A percentile compares a stretch with the other conserved stretches of the same genome.
These are phyloP conservation scores for Linyphia triangularis DNA, from an alignment of 2,888 invertebrate genomes.

Conservation along the genomic window DNA sequence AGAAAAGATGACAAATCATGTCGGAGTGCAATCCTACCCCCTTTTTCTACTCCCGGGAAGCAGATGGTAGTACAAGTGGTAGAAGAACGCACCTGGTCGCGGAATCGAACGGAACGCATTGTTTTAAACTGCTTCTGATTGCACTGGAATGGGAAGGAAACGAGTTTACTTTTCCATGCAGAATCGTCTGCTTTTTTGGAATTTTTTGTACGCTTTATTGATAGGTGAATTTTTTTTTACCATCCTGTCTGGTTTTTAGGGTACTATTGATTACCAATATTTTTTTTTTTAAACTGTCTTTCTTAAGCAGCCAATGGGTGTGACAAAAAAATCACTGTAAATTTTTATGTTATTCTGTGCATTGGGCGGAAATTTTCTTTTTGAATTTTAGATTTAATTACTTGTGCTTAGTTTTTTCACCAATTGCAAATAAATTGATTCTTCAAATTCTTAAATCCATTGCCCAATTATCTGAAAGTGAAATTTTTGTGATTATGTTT, in stretches of 20 bases:
- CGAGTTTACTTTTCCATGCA: neutral
- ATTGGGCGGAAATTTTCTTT: no score
- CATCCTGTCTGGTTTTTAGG: neutral
- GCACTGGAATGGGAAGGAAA: neutral
- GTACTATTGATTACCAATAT: no score
- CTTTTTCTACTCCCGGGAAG: neutral
- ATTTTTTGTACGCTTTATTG: neutral
- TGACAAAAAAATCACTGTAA: no score
- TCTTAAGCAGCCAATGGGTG: no score
- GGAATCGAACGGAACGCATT: neutral
- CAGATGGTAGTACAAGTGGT: slow-evolving; percentile 59
- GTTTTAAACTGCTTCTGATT: slow-evolving; percentile 17
- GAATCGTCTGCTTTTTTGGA: neutral
- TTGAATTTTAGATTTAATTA: no score
- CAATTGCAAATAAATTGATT: no score
- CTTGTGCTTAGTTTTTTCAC: no score
- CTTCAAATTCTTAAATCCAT: no score
- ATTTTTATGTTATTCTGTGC: no score
- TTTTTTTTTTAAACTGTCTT: no score
- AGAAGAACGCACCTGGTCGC: slow-evolving; percentile 27
- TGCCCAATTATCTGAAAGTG: no score
- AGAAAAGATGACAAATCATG: neutral
- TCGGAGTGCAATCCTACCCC: neutral
- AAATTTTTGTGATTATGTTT: no score
- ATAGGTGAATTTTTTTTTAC: neutral